These are phyloP conservation scores for Ctenochaetus hawaiiensis DNA, from an alignment of 2,797 vertebrate species.

Conservation along the genomic window DNA sequence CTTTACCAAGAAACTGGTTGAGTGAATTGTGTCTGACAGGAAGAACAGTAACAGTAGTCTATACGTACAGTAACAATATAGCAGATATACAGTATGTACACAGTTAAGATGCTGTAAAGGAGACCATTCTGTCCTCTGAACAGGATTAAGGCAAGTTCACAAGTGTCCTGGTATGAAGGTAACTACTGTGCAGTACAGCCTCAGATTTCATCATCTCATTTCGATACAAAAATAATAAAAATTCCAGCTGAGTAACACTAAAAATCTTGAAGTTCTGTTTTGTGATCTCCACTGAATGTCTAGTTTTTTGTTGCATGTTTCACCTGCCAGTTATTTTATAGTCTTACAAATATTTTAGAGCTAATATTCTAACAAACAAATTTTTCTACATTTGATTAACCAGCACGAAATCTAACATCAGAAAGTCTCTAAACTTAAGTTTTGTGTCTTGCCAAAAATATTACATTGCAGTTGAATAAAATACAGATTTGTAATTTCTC, in stretches of 20 bases:
- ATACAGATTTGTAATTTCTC: not conserved
- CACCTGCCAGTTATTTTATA: constrained; percentile 1
- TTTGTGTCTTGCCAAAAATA: constrained; percentile 5
- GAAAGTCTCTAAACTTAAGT: not conserved
- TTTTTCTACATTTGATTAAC: not conserved
- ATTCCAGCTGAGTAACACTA: constrained; percentile 35
- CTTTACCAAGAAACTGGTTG: constrained; percentile 21
- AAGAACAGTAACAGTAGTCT: constrained; percentile 50
- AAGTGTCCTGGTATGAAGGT: constrained; percentile 65
- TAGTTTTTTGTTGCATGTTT: constrained; percentile 20
- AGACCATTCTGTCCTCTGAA: constrained; percentile 67
- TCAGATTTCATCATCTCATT: constrained; percentile 41
- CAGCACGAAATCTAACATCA: not conserved
- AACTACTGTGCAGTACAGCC: constrained; percentile 52
- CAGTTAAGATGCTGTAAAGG: constrained; percentile 63
- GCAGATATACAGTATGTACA: constrained; percentile 75
- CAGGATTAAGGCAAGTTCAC: constrained; percentile 81
- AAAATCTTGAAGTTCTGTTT: constrained; percentile 35
- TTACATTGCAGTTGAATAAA: constrained; percentile 11
- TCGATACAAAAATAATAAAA: constrained; percentile 66
- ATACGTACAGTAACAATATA: constrained; percentile 53
- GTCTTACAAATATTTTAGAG: not conserved
- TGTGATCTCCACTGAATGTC: constrained; percentile 13
- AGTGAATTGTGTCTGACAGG: constrained; percentile 41
- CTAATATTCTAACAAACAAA: constrained; percentile 8